A percentile compares a stretch with the other conserved stretches of the same genome.
Evolutionary conservation across 2,797 vertebrate genomes (phyloP).

Genomic region (Neosalanx taihuensis): DNA sequence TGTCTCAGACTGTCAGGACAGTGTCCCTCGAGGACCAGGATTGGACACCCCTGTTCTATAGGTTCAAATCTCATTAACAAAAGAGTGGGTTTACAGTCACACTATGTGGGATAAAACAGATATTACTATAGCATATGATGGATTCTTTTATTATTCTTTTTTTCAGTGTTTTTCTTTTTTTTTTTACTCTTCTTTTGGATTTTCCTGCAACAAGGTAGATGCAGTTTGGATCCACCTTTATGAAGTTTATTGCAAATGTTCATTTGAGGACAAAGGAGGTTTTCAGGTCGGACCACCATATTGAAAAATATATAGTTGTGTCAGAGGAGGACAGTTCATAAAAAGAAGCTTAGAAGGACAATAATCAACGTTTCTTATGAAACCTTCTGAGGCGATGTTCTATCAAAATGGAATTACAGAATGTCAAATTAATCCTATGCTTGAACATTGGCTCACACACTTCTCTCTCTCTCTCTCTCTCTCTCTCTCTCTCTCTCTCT

Average conservation of each 20-base stretch:
- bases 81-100: too few species aligned
- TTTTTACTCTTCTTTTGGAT: background rate
- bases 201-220: background rate
- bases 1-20: too few species aligned
- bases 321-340: background rate
- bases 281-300: background rate
- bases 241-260: background rate
- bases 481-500: background rate
- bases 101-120: background rate
- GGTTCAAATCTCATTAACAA: too few species aligned
- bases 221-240: background rate
- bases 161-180: background rate
- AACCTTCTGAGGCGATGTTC: background rate
- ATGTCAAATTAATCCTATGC: too few species aligned
- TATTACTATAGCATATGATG: background rate
- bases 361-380: background rate
- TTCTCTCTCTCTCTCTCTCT: background rate
- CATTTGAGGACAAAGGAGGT: background rate
- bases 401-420: background rate
- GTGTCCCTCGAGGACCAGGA: too few species aligned
- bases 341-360: background rate
- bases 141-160: background rate
- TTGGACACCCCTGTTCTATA: too few species aligned
- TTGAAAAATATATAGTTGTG: background rate
- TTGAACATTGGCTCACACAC: too few species aligned